Conservation (phyloP, 2,797 vertebrate genomes). For the Gymnoscopelus braueri region DNA sequence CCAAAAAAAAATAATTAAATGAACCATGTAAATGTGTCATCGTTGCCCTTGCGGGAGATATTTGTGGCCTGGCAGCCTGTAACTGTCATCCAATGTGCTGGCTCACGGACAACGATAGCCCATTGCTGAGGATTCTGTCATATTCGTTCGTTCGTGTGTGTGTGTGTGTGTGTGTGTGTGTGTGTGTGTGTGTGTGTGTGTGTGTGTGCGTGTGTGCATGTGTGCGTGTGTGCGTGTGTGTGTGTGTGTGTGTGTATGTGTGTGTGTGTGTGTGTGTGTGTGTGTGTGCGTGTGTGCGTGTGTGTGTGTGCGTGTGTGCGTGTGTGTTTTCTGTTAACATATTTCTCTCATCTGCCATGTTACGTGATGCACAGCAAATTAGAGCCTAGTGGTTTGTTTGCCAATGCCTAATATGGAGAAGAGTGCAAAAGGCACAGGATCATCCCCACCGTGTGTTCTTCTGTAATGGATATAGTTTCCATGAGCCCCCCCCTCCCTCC, state of each 20-base stretch:
- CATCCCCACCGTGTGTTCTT: not conserved
- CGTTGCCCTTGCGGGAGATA: constrained; percentile 35
- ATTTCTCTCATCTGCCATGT: constrained; percentile 28
- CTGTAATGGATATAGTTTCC: too few relatives aligned
- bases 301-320: not conserved
- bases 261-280: not conserved
- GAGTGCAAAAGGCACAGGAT: constrained; percentile 29
- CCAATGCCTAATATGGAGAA: constrained; percentile 68
- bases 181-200: not conserved
- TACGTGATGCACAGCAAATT: constrained; percentile 43
- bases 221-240: not conserved
- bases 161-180: not conserved
- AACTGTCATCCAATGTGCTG: constrained; percentile 11
- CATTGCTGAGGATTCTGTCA: not conserved
- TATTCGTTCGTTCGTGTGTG: too few relatives aligned
- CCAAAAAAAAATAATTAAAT: constrained; percentile 41
- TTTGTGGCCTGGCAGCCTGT: constrained; percentile 30
- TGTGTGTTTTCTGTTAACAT: constrained; percentile 4
- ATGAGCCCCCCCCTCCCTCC: too few relatives aligned
- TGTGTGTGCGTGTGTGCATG: not conserved
- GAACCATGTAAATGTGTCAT: constrained; percentile 49
- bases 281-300: not conserved
- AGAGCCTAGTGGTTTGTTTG: constrained; percentile 51
- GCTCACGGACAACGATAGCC: constrained; percentile 19
- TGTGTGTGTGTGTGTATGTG: not conserved